Conservation (phyloP, 2,888 invertebrate species). For the Agonopterix subpropinquella region DNA sequence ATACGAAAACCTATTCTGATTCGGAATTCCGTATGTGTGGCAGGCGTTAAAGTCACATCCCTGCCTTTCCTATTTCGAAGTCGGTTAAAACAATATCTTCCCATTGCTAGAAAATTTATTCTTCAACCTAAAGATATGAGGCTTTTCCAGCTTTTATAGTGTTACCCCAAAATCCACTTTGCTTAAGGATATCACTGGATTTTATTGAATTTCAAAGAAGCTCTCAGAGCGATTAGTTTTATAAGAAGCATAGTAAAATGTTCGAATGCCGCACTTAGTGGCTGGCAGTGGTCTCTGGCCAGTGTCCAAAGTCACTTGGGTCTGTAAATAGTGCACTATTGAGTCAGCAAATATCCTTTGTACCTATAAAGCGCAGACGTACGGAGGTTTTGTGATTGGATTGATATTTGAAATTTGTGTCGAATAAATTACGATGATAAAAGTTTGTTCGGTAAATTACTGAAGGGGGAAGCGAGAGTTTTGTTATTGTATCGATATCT, state of each 20-base stretch:
- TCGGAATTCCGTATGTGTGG: too few relatives aligned
- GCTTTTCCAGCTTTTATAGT: neutral
- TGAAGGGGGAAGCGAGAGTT: too few relatives aligned
- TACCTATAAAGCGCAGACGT: too few relatives aligned
- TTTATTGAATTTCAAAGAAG: conserved; percentile 15
- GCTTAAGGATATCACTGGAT: conserved; percentile 2
- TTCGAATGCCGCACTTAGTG: conserved; percentile 14
- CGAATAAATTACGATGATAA: too few relatives aligned
- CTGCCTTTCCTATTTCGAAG: neutral
- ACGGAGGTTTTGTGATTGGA: too few relatives aligned
- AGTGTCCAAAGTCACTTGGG: conserved; percentile 11
- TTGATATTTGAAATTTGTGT: too few relatives aligned
- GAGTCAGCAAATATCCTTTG: conserved; percentile 9
- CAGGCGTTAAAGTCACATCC: neutral
- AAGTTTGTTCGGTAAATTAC: too few relatives aligned
- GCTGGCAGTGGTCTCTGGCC: conserved; percentile 16
- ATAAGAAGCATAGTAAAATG: conserved; percentile 20
- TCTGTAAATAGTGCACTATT: conserved; percentile 13
- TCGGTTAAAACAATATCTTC: conserved; percentile 4
- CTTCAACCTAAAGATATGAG: conserved; percentile 2
- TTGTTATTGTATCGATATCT: too few relatives aligned
- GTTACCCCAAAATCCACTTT: conserved; percentile 6
- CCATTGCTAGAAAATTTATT: neutral
- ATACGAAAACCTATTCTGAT: too few relatives aligned
- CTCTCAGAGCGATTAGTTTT: conserved; percentile 28